A percentile compares a stretch with the other conserved stretches of the same genome.
Conservation (phyloP, 2,888 invertebrate genomes). For the Blomia tropicalis region DNA sequence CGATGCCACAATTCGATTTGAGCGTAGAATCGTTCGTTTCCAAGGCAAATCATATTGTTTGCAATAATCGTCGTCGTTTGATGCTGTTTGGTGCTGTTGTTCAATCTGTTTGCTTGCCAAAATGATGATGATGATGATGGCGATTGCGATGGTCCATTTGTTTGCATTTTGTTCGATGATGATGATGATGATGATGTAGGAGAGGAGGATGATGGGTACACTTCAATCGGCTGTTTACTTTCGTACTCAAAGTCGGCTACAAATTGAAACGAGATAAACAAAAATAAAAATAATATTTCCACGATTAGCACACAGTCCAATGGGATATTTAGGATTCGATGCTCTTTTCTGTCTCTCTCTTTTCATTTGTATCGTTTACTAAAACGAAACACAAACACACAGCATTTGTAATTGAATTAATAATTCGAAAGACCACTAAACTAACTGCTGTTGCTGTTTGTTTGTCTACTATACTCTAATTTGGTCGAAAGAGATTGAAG, state of each 20-base stretch:
- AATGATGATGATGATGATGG: no score
- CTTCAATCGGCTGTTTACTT: slow-evolving; percentile 12
- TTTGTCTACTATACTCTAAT: no score
- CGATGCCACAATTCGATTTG: slow-evolving; percentile 5
- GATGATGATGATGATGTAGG: background rate
- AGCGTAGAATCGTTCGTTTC: background rate
- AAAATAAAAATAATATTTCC: background rate
- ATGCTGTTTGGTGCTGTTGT: no score
- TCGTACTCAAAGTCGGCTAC: slow-evolving; percentile 2
- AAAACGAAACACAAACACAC: no score
- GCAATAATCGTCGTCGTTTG: background rate
- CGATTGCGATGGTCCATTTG: background rate
- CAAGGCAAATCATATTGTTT: background rate
- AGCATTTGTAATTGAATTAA: no score
- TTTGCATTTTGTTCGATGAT: background rate
- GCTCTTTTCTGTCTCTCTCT: no score
- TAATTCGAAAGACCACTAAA: no score
- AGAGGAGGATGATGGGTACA: background rate
- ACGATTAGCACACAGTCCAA: background rate
- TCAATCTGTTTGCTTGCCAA: background rate
- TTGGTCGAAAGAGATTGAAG: no score
- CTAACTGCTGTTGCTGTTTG: no score
- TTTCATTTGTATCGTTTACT: no score
- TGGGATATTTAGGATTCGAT: no score
- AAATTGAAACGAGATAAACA: background rate